These are phyloP conservation scores for Chrysolina americana DNA, from an alignment of 2,888 invertebrate genomes.

Conservation along the genomic window DNA sequence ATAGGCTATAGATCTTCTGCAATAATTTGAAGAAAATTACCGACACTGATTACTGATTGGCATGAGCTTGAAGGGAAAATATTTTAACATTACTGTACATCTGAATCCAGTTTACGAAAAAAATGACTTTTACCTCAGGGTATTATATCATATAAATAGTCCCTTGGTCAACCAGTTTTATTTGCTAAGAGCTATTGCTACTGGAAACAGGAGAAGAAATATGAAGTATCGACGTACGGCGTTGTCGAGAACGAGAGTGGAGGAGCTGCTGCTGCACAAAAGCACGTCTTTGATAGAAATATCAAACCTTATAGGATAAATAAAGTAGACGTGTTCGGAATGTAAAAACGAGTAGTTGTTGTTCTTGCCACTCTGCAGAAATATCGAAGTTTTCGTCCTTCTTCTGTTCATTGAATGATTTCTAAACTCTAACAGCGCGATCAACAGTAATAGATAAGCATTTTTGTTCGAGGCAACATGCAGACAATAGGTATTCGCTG, in stretches of 20 bases:
- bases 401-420: conserved; percentile 45
- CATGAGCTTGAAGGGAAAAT: conserved; percentile 58
- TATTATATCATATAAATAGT: conserved; percentile 50
- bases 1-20: conserved; percentile 51
- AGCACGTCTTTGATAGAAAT: conserved; percentile 53
- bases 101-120: conserved; percentile 51
- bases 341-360: conserved; percentile 59
- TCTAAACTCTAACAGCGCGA: conserved; percentile 39
- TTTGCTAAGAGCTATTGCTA: conserved; percentile 66
- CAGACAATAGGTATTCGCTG: conserved; percentile 23
- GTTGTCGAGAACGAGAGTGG: conserved; percentile 10
- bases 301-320: conserved; percentile 60
- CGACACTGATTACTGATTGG: conserved; percentile 62
- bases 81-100: conserved; percentile 61
- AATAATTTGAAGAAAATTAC: conserved; percentile 61
- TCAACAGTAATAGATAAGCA: conserved; percentile 21
- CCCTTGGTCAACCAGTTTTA: conserved; percentile 63
- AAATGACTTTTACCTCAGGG: conserved; percentile 45
- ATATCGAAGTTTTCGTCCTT: conserved; percentile 41
- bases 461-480: conserved; percentile 28
- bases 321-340: conserved; percentile 64
- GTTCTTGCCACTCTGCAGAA: conserved; percentile 50
- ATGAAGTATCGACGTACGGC: conserved; percentile 54
- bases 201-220: conserved; percentile 61
- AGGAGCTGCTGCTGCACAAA: conserved; percentile 33